Conservation (phyloP, 2,113 vertebrate species). For the Dipodomys ordii region DNA sequence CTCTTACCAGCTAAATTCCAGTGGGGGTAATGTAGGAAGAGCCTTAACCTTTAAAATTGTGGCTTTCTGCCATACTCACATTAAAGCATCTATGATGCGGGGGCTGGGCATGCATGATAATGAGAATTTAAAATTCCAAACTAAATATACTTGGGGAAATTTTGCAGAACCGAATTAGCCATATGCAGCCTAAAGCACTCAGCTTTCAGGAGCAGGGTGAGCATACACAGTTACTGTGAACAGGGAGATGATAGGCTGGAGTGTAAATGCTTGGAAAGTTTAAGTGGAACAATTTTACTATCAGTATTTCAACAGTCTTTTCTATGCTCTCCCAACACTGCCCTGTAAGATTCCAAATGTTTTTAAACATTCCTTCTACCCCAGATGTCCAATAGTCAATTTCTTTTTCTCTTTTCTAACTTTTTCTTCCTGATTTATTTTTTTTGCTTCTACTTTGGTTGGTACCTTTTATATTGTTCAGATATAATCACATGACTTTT, state of each 20-base stretch:
- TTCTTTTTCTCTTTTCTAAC: not conserved
- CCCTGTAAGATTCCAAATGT: not conserved
- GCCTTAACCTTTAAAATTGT: slow-evolving; percentile 75
- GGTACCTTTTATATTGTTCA: not conserved
- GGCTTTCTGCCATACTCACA: slow-evolving; percentile 65
- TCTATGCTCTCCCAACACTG: accelerated
- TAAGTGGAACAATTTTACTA: not conserved
- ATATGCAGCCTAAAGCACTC: slow-evolving; percentile 35
- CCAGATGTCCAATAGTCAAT: not conserved
- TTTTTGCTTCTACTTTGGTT: not conserved
- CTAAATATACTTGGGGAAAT: slow-evolving; percentile 60
- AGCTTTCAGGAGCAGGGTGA: not conserved
- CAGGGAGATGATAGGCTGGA: not conserved
- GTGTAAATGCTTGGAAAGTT: not conserved
- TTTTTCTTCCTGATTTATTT: not conserved
- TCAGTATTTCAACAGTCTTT: not conserved
- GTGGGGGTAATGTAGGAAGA: slow-evolving; percentile 64
- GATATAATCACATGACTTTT: not conserved
- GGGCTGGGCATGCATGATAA: slow-evolving; percentile 12
- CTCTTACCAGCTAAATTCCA: slow-evolving; percentile 73
- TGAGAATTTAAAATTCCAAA: slow-evolving; percentile 62
- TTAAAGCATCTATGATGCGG: not conserved
- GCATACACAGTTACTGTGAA: not conserved
- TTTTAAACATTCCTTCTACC: not conserved
- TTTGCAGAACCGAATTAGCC: slow-evolving; percentile 64